Conservation (phyloP, 2,888 invertebrate species). For the Sarcophaga caerulescens region DNA sequence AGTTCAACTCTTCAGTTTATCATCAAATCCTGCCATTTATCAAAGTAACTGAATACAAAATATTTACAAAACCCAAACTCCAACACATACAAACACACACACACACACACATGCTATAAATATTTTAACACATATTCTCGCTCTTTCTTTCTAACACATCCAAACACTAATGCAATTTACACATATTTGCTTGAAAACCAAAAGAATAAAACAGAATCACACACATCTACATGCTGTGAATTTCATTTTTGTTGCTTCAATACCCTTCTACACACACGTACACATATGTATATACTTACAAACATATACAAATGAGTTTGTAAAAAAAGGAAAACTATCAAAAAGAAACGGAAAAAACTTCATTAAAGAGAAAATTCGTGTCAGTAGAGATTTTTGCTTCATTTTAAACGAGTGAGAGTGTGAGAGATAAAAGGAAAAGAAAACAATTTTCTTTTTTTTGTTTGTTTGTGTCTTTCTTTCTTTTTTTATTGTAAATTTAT, state of each 20-base stretch:
- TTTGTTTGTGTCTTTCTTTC: neutral
- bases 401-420: neutral
- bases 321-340: neutral
- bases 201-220: constrained; percentile 23
- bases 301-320: neutral
- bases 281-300: neutral
- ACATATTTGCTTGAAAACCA: constrained; percentile 44
- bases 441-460: neutral
- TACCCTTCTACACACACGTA: neutral
- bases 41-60: constrained; percentile 63
- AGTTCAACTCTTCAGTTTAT: constrained; percentile 68
- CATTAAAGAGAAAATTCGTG: constrained; percentile 57
- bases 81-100: neutral
- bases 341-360: constrained; percentile 37
- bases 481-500: neutral
- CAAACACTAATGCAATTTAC: constrained; percentile 11
- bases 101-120: too few relatives aligned
- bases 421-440: neutral
- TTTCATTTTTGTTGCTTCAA: too few relatives aligned
- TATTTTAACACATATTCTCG: neutral
- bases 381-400: constrained; percentile 53
- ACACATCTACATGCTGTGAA: neutral
- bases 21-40: constrained; percentile 69
- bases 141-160: neutral
- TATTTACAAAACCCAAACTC: neutral